Evolutionary conservation across 2,797 vertebrate species (phyloP).

Genomic region (Microchirus variegatus): DNA sequence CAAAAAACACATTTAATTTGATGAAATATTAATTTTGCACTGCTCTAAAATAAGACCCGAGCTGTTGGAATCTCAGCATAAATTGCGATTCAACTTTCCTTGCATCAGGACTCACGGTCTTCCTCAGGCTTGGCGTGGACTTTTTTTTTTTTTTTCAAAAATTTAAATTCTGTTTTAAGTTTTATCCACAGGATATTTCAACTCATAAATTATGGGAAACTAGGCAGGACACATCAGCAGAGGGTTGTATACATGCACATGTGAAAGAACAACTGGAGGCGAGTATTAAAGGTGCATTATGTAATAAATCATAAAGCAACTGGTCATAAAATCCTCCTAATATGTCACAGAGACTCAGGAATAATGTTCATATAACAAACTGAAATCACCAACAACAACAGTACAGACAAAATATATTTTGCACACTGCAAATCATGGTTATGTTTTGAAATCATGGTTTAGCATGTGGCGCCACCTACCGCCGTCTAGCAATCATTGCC

Average conservation of each 20-base stretch:
- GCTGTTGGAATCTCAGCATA: constrained; percentile 6
- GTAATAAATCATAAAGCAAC: no score
- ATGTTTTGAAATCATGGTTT: no score
- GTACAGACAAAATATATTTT: no score
- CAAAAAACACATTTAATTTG: neutral
- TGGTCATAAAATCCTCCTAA: no score
- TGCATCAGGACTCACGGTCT: constrained; percentile 12
- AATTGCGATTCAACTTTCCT: constrained; percentile 6
- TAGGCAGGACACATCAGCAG: constrained; percentile 10
- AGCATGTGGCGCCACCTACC: no score
- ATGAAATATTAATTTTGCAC: constrained; percentile 40
- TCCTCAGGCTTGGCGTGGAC: neutral
- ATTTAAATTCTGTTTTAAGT: constrained; percentile 1
- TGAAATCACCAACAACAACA: no score
- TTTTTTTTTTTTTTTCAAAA: constrained; percentile 19
- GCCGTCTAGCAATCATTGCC: no score
- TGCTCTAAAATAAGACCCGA: constrained; percentile 34
- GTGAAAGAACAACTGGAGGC: neutral
- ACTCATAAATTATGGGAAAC: constrained; percentile 4
- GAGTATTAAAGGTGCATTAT: no score
- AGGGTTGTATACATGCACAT: constrained; percentile 11
- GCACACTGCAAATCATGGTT: no score
- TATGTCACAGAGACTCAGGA: no score
- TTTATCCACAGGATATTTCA: constrained; percentile 1
- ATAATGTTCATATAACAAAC: no score